Evolutionary conservation across 2,888 invertebrate genomes (phyloP), one percentile per base, ranked within the genome.

Genomic region (Sarcophaga rosellei): DNA sequence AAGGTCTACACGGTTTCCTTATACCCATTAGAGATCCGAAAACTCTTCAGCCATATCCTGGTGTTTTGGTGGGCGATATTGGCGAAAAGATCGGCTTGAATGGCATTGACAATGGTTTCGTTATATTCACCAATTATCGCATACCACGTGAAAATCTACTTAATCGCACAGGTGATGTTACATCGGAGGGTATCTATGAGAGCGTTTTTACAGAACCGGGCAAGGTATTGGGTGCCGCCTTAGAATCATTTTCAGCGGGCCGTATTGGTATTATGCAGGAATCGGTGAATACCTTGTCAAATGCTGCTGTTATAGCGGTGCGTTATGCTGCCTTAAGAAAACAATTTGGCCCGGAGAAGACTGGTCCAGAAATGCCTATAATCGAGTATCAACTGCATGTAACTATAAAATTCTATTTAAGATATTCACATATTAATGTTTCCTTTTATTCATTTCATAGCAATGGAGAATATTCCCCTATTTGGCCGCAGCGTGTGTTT

Each of bases 91-190:
- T 97, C 70, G 98, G 98, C 11, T 95, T 98, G 73, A 97, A 98
- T 92, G 98, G 98, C 4, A 95, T 98, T 84, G 98, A 99, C 92
- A 99, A 99, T 93, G 99, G 98, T 15, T 98, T 98, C 92, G 95
- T 98, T 88, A 95, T 97, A 94, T 98, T 98, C 94, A 95, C 97
- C 91, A 95, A 97, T 90, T 98, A 97, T 93, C 95, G 97, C 90
- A 97, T 99, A 93, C 97, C 98, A 1, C 95, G 96, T 76, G 96
- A 96, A 90, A 96, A 96, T 92, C 94, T 98, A 0, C 94, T 99
- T 77, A 98, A 98, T 93, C 95, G 97, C 89, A 97, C 97, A 0
- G 98, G 97, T 8, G 98, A 98, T 92, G 97, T 99, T 21, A 96
- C 97, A 0, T 95, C 96, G 6, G 97, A 97, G 17, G 99, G 99